phyloP scores from a whole-genome alignment of 2,797 vertebrate genomes.

The Lindbergichthys nudifrons region DNA sequence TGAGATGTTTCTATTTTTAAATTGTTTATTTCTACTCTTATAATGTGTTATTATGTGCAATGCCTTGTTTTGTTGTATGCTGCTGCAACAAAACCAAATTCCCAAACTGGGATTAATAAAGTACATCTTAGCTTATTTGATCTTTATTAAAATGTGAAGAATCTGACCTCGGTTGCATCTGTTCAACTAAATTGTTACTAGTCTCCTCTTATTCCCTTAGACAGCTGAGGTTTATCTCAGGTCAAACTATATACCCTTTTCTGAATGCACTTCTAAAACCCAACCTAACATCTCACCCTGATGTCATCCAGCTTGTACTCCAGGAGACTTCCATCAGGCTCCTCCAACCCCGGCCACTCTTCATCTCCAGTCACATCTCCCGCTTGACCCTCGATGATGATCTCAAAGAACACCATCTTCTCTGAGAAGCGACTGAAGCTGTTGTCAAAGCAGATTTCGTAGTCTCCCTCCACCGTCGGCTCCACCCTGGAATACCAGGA shows the following conservation, averaged over 20 bases:
- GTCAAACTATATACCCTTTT: conserved; percentile 3
- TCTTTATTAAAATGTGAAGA: neutral
- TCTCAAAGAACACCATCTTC: conserved; percentile 95
- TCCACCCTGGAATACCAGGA: conserved; percentile 83
- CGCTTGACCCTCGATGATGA: conserved; percentile 86
- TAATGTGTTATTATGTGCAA: too few species aligned
- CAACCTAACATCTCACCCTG: conserved; percentile 78
- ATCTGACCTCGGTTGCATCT: neutral
- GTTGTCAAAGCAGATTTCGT: conserved; percentile 94
- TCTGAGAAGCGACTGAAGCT: conserved; percentile 94
- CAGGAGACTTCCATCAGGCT: conserved; percentile 87
- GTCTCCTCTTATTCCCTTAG: neutral
- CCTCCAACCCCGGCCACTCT: conserved; percentile 86
- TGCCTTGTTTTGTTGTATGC: too few species aligned
- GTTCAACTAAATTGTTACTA: neutral
- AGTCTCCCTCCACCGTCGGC: conserved; percentile 90
- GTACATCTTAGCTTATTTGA: too few species aligned
- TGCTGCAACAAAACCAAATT: too few species aligned
- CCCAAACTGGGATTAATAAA: too few species aligned
- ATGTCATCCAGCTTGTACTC: conserved; percentile 94
- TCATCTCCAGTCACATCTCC: conserved; percentile 85
- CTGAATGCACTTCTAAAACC: neutral
- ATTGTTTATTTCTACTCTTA: too few species aligned
- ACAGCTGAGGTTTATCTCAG: neutral
- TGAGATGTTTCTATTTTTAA: too few species aligned